Evolutionary conservation across 2,113 vertebrate genomes (phyloP).

Genomic region (Tamias sibiricus): DNA sequence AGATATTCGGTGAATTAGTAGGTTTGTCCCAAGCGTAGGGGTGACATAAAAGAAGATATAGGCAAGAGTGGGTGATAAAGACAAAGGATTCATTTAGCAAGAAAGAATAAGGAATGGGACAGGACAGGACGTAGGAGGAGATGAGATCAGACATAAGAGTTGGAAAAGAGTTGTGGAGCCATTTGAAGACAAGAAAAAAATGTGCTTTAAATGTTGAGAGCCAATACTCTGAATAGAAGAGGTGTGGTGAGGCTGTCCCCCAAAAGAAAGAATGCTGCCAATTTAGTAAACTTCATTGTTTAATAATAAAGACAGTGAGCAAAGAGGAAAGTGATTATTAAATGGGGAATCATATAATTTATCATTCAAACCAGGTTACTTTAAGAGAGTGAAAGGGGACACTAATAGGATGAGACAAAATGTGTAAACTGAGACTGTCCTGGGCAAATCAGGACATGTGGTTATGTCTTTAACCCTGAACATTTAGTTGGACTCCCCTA

Average conservation of each 20-base stretch:
- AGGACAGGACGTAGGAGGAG: constrained; percentile 62
- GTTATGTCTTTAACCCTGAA: not conserved
- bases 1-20: constrained; percentile 41
- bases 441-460: not conserved
- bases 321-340: constrained; percentile 18
- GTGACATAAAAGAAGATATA: constrained; percentile 57
- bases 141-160: constrained; percentile 38
- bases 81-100: constrained; percentile 69
- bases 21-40: constrained; percentile 39
- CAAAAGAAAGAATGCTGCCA: not conserved
- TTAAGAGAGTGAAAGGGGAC: not conserved
- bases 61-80: constrained; percentile 53
- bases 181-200: constrained; percentile 52
- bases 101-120: constrained; percentile 56
- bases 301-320: not conserved
- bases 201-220: not conserved
- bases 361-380: not conserved
- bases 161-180: not conserved
- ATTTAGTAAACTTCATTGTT: not conserved
- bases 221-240: not conserved
- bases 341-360: not conserved
- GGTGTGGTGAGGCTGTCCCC: not conserved
- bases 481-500: not conserved
- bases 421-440: not conserved
- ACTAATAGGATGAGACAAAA: not conserved